These are phyloP conservation scores for Ips nitidus DNA, from an alignment of 1,140 invertebrate genomes.

Conservation along the genomic window DNA sequence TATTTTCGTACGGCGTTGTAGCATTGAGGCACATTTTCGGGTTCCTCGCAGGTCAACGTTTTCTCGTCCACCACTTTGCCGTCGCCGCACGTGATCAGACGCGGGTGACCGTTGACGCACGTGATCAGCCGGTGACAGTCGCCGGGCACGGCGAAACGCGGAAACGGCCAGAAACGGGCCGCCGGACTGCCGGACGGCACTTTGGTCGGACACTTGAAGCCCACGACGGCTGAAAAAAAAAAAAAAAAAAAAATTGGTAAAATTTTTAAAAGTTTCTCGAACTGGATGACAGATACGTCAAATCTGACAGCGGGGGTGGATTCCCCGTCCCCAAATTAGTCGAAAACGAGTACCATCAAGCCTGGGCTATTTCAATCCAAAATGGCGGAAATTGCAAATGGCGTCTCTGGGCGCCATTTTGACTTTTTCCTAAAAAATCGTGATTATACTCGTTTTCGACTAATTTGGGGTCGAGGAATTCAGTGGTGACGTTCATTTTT, in stretches of 20 bases:
- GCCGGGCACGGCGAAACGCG: conserved; percentile 79
- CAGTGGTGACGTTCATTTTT: too few relatives aligned
- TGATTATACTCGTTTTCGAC: too few relatives aligned
- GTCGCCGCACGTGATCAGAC: conserved; percentile 83
- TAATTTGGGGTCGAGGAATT: too few relatives aligned
- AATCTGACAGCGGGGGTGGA: too few relatives aligned
- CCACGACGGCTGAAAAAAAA: conserved; percentile 66
- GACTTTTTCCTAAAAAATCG: too few relatives aligned
- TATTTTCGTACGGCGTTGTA: conserved; percentile 48
- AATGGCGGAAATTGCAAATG: too few relatives aligned
- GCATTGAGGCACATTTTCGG: conserved; percentile 69
- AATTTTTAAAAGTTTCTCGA: too few relatives aligned
- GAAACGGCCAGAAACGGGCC: conserved; percentile 88
- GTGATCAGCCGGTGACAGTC: conserved; percentile 84
- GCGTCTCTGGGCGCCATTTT: too few relatives aligned
- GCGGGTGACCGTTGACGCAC: conserved; percentile 82
- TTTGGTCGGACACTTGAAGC: conserved; percentile 82
- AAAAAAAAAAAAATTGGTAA: neutral
- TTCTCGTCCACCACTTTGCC: conserved; percentile 83
- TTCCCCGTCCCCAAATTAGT: too few relatives aligned
- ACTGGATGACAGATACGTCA: too few relatives aligned
- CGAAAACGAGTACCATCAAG: too few relatives aligned
- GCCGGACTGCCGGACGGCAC: conserved; percentile 74
- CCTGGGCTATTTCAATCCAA: too few relatives aligned
- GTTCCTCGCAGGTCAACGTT: conserved; percentile 79